Base-by-base conservation (phyloP, 2,888 invertebrate genomes). In the Amphipoea lucens region DNA sequence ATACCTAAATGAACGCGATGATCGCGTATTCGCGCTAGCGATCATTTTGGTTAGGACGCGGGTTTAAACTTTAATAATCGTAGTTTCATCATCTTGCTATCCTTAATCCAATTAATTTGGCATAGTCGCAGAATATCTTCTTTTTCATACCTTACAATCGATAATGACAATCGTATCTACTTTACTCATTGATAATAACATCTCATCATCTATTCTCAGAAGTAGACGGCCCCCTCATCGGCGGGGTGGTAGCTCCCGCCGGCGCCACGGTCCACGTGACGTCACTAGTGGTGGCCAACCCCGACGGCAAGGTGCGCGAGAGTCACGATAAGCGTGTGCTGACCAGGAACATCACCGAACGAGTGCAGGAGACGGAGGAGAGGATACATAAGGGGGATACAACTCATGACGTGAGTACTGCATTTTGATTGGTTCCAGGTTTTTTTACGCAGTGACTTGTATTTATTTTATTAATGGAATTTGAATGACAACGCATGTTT, bases 311-410 rank as follows among this genome's bases (percentile, higher is more conserved):
- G 88, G 98, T 99, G 74, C 97, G 98, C 78, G 98, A 99, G 96
- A 98, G 98, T 88, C 98, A 98, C 90, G 98, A 99, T 94, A 98
- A 97, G 87, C 97, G 98, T 54, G 98, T 99, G 80, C 97, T 98
- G 88, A 98, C 98, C 69, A 97, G 98, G 82, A 98, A 99, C 95
- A 98, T 99, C 93, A 98, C 98, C 68, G 98, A 99, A 91, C 98
- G 98, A 89, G 97, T 98, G 62, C 97, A 98, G 84, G 99, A 99
- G 95, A 98, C 98, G 0, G 99, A 99, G 95, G 98, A 99, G 95
- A 97, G 98, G 81, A 98, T 98, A 90, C 98, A 99, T 92, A 97
- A 98, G 77, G 99, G 99, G 57, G 98, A 99, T 92, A 98, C 99
- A 91, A 98, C 98, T 74, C 99, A 99, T 95, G 98, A 98, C 97